Conservation (phyloP, 2,113 vertebrate genomes). For the Gopherus evgoodei region DNA sequence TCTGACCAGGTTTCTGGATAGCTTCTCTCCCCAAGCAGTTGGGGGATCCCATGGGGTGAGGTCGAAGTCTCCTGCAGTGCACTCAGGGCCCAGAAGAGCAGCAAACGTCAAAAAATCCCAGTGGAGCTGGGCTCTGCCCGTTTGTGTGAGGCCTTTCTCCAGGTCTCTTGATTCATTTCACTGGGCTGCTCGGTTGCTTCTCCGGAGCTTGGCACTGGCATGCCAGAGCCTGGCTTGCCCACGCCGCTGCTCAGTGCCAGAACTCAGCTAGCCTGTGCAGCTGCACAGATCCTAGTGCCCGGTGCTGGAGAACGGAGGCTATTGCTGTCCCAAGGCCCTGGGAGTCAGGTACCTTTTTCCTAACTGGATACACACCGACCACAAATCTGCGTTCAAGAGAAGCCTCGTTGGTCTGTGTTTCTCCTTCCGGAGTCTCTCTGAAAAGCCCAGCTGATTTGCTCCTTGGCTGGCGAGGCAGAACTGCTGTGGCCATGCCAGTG, state of each 20-base stretch:
- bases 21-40: accelerated
- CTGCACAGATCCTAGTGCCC: accelerated
- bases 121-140: too few species aligned
- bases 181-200: neutral
- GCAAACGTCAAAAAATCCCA: accelerated
- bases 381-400: accelerated
- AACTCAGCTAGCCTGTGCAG: accelerated
- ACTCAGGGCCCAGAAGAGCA: accelerated
- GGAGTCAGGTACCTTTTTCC: neutral
- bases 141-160: neutral
- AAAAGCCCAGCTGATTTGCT: neutral
- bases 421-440: neutral
- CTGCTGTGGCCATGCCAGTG: accelerated
- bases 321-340: accelerated
- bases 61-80: neutral
- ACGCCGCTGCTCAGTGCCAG: accelerated
- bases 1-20: accelerated
- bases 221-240: neutral
- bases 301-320: neutral
- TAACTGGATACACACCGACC: accelerated
- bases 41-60: neutral
- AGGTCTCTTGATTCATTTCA: neutral
- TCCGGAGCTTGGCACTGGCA: neutral
- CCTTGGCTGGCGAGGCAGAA: neutral
- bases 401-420: neutral